Conservation (phyloP, 2,797 vertebrate species). For the Intellagama lesueurii region DNA sequence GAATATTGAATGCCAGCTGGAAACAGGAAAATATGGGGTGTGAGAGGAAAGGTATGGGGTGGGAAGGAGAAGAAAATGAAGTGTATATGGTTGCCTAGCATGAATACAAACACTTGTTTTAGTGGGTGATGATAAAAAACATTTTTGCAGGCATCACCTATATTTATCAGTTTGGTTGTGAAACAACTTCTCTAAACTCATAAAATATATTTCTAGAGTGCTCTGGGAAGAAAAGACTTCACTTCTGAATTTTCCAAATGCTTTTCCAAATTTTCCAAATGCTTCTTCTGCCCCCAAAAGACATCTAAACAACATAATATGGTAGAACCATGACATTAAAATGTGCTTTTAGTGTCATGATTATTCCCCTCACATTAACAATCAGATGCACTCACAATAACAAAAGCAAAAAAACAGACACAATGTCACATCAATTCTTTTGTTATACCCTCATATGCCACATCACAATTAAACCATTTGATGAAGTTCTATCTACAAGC, state of each 20-base stretch:
- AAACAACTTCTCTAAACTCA: neutral
- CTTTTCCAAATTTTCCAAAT: neutral
- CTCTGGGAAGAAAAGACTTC: neutral
- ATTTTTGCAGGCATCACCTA: neutral
- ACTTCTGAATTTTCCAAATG: neutral
- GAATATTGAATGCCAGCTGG: neutral
- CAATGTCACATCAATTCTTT: neutral
- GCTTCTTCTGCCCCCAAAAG: neutral
- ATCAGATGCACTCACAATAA: neutral
- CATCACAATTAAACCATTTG: neutral
- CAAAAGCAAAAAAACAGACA: constrained; percentile 3
- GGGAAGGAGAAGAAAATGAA: neutral
- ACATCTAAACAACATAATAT: neutral
- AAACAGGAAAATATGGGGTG: neutral
- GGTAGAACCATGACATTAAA: neutral
- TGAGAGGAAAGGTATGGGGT: neutral
- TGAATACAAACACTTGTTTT: neutral
- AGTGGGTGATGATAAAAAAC: neutral
- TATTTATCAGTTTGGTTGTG: neutral
- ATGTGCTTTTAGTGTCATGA: neutral
- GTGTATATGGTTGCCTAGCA: neutral
- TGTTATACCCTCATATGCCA: neutral
- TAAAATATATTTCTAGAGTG: neutral
- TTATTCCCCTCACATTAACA: neutral
- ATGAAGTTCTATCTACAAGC: neutral